Base-by-base conservation (phyloP, 2,113 vertebrate species). In the Vanacampus margaritifer region DNA sequence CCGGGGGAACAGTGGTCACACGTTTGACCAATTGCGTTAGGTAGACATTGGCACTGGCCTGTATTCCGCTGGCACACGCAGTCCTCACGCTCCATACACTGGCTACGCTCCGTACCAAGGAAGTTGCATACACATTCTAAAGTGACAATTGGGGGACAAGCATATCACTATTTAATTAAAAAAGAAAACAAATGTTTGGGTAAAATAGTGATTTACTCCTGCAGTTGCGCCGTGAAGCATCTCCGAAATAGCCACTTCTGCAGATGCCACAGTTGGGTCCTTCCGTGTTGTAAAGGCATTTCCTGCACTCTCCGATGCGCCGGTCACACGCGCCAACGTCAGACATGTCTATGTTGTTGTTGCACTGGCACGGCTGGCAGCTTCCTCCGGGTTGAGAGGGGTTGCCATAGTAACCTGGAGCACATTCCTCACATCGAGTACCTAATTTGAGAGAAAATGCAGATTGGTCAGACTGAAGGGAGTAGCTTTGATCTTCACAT, bases 391-490 rank as follows among this genome's bases (percentile, higher is more conserved):
- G 88, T 81, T 93, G 94, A 39, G 90, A 89, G 0, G 95, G 96
- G 84, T 98, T 93, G n/a, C 97, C 95, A 0, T 94, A 95, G 84
- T 95, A 93, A 68, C 97, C 97, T 0, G 96, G 93, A n/a, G 96
- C 94, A 74, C 97, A 99, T 76, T 95, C 91, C 0, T 97, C 95
- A 28, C 97, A 99, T 14, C 94, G 92, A 0, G 89, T 85, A 67
- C 96, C 95, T 98, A 45, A 0, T 21, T 12, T n/a, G 32, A 50
- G 60, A 24, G 54, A 57, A 17, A 57, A 32, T 2, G 16, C 26
- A 57, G 39, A 62, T 43, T 13, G 7, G 13, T 43, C 37, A 62
- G 60, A 8, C 1, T n/a, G 8, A 7, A 57, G 26, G 17, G 23
- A 53, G 11, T 1, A 23, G 43, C 8, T 50, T 50, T 50, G 21